Evolutionary conservation across 2,888 invertebrate species (phyloP), one percentile per base, ranked within the genome.

Genomic region (Erebia aethiops): DNA sequence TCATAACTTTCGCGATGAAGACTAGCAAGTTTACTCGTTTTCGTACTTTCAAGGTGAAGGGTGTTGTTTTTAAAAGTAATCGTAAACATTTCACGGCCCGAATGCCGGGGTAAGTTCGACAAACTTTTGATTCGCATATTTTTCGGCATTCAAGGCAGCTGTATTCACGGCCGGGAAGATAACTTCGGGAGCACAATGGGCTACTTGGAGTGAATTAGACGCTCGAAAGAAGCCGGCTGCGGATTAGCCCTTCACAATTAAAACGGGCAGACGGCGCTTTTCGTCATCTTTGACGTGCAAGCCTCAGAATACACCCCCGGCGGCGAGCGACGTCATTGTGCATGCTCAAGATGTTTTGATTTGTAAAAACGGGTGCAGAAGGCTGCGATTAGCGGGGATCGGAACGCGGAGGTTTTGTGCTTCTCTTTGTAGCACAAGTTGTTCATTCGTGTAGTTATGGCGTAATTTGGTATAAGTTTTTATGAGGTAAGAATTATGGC

Each of bases 151-250:
- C 65, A 67, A 51, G 58, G 82, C 86, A 88, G 87, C 84, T 87
- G 86, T 81, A 77, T 79, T 80, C 78, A 78, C 77, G 77, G 74
- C 69, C 71, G 70, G 77, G 72, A 71, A 79, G 77, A 76, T 72
- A 77, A 75, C 75, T 76, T 75, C 72, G 71, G 62, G 11, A 74
- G 76, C 80, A 88, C 87, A 87, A 86, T 84, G 84, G 74, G 82
- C 86, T 85, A 84, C 87, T 89, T 84, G 87, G 84, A 86, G 78
- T 79, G 88, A 88, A 89, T 92, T 91, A 88, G 78, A 80, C 86
- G 90, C 87, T 84, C 77, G 86, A 87, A 84, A 81, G 83, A 82
- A 74, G 81, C 80, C 80, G 81, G 80, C 78, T 79, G 80, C 75
- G 84, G 87, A 88, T 89, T 86, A 88, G 82, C 84, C 81, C 80